phyloP scores from a whole-genome alignment of 2,888 invertebrate species.

The Acleris laterana region DNA sequence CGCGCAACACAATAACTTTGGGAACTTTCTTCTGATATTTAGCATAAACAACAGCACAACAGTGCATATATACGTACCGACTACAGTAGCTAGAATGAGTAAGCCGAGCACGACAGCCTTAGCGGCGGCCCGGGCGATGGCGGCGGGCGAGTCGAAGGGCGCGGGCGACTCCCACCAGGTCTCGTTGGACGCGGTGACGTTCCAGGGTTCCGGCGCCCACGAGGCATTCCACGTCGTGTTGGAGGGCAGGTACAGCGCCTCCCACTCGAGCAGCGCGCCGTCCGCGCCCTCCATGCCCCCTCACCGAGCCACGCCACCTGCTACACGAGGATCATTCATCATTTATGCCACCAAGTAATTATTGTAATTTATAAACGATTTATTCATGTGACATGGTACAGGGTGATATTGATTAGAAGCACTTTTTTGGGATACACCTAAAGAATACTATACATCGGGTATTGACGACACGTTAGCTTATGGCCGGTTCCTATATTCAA shows the following conservation, averaged over 20 bases:
- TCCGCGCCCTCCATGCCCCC: slow-evolving; percentile 80
- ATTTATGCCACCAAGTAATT: no score
- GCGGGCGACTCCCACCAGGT: slow-evolving; percentile 74
- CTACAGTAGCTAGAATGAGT: slow-evolving; percentile 86
- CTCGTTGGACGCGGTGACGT: slow-evolving; percentile 64
- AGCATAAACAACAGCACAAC: no score
- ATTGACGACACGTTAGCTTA: no score
- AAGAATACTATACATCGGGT: no score
- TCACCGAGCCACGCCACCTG: slow-evolving; percentile 71
- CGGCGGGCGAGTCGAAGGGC: slow-evolving; percentile 79
- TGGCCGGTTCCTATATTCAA: no score
- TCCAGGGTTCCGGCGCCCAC: slow-evolving; percentile 66
- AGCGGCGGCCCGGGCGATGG: slow-evolving; percentile 85
- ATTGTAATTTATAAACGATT: no score
- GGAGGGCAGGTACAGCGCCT: slow-evolving; percentile 68
- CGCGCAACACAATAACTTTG: no score
- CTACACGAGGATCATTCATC: slow-evolving; percentile 43
- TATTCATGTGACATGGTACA: no score
- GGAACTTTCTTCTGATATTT: neutral
- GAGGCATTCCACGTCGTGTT: slow-evolving; percentile 68
- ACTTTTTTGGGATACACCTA: no score
- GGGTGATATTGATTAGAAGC: no score
- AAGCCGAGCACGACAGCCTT: slow-evolving; percentile 85
- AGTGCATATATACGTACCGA: slow-evolving; percentile 69
- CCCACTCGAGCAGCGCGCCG: slow-evolving; percentile 74